Evolutionary conservation across 2,888 invertebrate species (phyloP).

Genomic region (Eupeodes luniger): DNA sequence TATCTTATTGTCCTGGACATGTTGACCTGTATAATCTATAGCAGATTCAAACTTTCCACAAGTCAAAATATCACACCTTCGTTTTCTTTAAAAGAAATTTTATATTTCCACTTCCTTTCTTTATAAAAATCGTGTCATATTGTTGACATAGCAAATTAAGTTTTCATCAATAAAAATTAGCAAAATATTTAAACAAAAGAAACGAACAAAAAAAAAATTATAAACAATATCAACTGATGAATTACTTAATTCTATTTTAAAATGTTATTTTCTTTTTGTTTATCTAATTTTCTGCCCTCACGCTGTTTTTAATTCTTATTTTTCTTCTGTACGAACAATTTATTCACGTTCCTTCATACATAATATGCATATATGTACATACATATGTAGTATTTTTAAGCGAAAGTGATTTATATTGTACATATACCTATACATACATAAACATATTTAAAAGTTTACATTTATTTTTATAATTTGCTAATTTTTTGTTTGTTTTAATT

Average conservation of each 20-base stretch:
- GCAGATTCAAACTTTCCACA: too few relatives aligned
- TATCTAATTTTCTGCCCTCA: neutral
- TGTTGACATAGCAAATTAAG: neutral
- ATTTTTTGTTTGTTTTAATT: conserved; percentile 36
- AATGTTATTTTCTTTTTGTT: neutral
- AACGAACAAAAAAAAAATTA: neutral
- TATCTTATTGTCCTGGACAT: too few relatives aligned
- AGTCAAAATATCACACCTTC: too few relatives aligned
- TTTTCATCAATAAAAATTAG: neutral
- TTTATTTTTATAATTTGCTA: conserved; percentile 4
- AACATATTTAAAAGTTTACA: neutral
- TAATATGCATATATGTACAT: neutral
- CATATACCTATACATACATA: neutral
- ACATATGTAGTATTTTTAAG: neutral
- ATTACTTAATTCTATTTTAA: conserved; percentile 18
- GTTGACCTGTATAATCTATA: too few relatives aligned
- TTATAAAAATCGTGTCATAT: too few relatives aligned
- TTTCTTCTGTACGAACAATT: neutral
- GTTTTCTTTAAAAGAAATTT: too few relatives aligned
- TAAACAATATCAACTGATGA: neutral
- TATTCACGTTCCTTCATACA: neutral
- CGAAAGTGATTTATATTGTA: conserved; percentile 64
- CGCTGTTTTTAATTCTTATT: too few relatives aligned
- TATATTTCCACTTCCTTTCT: too few relatives aligned
- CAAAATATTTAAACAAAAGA: neutral